A percentile compares a stretch with the other conserved stretches of the same genome.
Conservation (phyloP, 2,888 invertebrate genomes). For the Elegia similella region DNA sequence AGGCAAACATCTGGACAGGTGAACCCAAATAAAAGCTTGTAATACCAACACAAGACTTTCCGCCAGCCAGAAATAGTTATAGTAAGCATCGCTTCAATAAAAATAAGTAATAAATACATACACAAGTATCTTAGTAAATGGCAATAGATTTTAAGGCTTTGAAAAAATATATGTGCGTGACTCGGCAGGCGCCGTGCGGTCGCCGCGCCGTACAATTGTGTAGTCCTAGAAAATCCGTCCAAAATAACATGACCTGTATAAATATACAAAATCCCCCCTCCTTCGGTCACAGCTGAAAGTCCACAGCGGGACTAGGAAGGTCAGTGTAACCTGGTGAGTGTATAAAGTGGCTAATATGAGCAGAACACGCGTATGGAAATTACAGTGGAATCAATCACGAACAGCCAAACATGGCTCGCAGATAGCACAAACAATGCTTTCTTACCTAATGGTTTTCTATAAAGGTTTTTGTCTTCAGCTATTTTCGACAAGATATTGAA, state of each 20-base stretch:
- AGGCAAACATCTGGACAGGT: no score
- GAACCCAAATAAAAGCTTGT: no score
- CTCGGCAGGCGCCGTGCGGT: conserved; percentile 77
- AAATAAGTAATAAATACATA: background rate
- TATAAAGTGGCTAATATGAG: conserved; percentile 75
- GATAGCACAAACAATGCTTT: conserved; percentile 67
- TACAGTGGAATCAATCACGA: conserved; percentile 79
- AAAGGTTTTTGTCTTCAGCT: conserved; percentile 50
- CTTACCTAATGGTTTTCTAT: conserved; percentile 58
- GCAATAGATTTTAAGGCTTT: conserved; percentile 62
- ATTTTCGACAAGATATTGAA: conserved; percentile 34
- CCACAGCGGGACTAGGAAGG: conserved; percentile 31
- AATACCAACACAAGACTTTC: no score
- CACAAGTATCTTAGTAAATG: conserved; percentile 15
- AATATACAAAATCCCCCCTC: conserved; percentile 41
- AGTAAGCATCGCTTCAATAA: background rate
- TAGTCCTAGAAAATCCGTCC: conserved; percentile 64
- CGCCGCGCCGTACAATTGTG: conserved; percentile 67
- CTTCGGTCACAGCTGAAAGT: conserved; percentile 22
- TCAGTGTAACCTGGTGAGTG: conserved; percentile 50
- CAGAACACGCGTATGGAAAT: conserved; percentile 80
- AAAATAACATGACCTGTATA: conserved; percentile 47
- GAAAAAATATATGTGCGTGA: conserved; percentile 76
- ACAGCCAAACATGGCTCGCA: conserved; percentile 63
- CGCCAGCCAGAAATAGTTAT: no score